Percentiles rank a stretch among this genome's conserved stretches.
phyloP scores from a whole-genome alignment of 2,797 vertebrate genomes.

The Pterois miles region DNA sequence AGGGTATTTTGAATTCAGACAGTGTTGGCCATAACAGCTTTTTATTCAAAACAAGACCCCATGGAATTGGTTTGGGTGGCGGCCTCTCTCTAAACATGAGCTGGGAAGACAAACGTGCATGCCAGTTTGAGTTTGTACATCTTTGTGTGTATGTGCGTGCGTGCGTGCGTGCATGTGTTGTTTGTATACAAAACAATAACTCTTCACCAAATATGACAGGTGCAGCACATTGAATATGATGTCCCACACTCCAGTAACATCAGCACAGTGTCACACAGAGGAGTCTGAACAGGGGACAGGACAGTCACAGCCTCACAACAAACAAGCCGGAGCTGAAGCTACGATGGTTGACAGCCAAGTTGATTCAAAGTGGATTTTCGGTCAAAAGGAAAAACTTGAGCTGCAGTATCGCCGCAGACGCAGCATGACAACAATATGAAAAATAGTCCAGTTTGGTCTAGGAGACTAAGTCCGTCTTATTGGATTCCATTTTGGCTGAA shows the following conservation, averaged over 20 bases:
- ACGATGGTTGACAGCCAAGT: constrained; percentile 40
- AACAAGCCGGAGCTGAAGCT: constrained; percentile 28
- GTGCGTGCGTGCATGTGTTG: constrained; percentile 1
- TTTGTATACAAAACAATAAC: constrained; percentile 55
- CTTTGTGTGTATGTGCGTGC: constrained; percentile 9
- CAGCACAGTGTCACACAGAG: constrained; percentile 32
- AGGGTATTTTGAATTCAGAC: constrained; percentile 59
- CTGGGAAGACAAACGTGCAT: constrained; percentile 46
- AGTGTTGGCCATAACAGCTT: constrained; percentile 38
- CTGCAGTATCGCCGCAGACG: constrained; percentile 29
- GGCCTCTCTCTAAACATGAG: constrained; percentile 58
- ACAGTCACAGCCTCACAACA: neutral
- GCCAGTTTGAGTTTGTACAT: constrained; percentile 31
- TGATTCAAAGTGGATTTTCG: constrained; percentile 56
- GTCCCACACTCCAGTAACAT: constrained; percentile 33
- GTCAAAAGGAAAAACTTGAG: constrained; percentile 52
- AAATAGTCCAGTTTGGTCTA: constrained; percentile 54
- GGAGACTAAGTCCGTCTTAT: constrained; percentile 54
- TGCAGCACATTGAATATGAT: constrained; percentile 43
- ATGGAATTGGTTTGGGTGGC: constrained; percentile 54
- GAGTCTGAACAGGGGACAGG: constrained; percentile 12
- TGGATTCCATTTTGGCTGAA: constrained; percentile 65
- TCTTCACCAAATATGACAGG: constrained; percentile 40
- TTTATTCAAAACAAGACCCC: constrained; percentile 63
- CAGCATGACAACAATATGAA: constrained; percentile 58